Conservation (phyloP, 1,140 invertebrate genomes). For the Coelopa frigida region DNA sequence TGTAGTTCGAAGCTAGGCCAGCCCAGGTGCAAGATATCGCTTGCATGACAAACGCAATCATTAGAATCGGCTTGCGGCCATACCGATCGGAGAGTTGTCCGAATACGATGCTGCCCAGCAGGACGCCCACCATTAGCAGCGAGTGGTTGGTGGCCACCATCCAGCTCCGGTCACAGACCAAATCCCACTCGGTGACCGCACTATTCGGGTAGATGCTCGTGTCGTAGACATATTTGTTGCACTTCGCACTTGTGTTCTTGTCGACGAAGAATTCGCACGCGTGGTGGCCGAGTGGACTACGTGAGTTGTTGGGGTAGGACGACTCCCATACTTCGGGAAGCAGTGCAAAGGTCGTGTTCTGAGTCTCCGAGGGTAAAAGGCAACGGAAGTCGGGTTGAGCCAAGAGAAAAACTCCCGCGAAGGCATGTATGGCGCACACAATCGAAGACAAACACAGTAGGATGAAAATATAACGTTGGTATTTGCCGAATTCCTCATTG, state of each 20-base stretch:
- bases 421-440: conserved; percentile 67
- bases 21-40: conserved; percentile 58
- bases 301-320: conserved; percentile 52
- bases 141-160: conserved; percentile 65
- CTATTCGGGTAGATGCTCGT: conserved; percentile 52
- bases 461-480: conserved; percentile 64
- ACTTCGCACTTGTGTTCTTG: conserved; percentile 32
- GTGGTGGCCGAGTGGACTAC: conserved; percentile 45
- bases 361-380: conserved; percentile 53
- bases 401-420: conserved; percentile 65
- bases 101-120: conserved; percentile 70
- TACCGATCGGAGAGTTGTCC: conserved; percentile 74
- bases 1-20: conserved; percentile 60
- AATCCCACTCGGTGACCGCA: conserved; percentile 63
- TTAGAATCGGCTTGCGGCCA: conserved; percentile 66
- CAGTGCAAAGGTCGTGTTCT: conserved; percentile 45
- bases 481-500: conserved; percentile 67
- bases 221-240: conserved; percentile 56
- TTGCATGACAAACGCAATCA: conserved; percentile 62
- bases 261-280: conserved; percentile 46
- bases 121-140: conserved; percentile 75
- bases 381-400: conserved; percentile 59
- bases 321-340: conserved; percentile 46
- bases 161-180: conserved; percentile 65
- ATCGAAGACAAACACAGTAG: conserved; percentile 65